phyloP scores from a whole-genome alignment of 2,113 vertebrate genomes.

The Rana temporaria region DNA sequence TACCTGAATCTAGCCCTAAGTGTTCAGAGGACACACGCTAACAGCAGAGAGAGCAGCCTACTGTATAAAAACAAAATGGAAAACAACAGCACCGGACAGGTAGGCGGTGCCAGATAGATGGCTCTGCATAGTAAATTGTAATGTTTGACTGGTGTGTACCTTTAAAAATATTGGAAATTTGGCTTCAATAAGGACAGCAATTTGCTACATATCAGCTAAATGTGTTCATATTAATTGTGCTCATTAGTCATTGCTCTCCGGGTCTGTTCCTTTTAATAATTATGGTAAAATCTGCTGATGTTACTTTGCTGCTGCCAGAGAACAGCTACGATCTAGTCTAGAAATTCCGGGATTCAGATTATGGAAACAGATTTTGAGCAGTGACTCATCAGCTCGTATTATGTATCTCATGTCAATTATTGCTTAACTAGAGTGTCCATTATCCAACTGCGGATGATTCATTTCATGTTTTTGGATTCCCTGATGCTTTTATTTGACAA shows the following conservation, averaged over 20 bases:
- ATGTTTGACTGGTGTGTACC: too few relatives aligned
- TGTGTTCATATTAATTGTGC: conserved; percentile 38
- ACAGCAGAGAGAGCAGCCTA: too few relatives aligned
- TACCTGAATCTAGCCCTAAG: too few relatives aligned
- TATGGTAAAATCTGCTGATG: conserved; percentile 43
- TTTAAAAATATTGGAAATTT: not conserved
- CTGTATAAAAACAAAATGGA: too few relatives aligned
- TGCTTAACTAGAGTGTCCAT: conserved; percentile 44
- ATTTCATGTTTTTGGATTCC: conserved; percentile 42
- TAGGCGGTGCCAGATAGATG: too few relatives aligned
- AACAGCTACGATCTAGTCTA: conserved; percentile 3
- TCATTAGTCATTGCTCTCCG: conserved; percentile 28
- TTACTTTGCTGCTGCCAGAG: conserved; percentile 36
- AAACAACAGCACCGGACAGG: too few relatives aligned
- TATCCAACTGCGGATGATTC: conserved; percentile 37
- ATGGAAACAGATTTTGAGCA: conserved; percentile 42
- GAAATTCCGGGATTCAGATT: conserved; percentile 12
- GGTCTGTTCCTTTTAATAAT: conserved; percentile 45
- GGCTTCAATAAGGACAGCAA: not conserved
- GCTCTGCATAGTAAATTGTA: too few relatives aligned
- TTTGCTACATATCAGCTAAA: not conserved
- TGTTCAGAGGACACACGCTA: too few relatives aligned
- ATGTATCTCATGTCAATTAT: conserved; percentile 45
- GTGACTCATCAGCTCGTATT: conserved; percentile 43
- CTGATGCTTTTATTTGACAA: conserved; percentile 42